Conservation (phyloP, 2,797 vertebrate species). For the Lutjanus argentimaculatus region DNA sequence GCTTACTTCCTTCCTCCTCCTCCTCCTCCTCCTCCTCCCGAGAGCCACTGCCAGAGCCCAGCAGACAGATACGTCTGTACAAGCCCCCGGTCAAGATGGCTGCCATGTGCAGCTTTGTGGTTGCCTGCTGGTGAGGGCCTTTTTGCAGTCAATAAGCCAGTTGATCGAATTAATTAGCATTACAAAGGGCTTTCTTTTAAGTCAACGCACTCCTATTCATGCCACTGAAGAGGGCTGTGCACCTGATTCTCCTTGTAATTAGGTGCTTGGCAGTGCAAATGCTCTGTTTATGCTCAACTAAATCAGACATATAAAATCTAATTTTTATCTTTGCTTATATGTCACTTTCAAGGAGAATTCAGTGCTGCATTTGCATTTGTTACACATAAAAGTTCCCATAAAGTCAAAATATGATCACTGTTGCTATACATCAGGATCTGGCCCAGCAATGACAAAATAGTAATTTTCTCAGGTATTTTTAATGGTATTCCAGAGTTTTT, state of each 20-base stretch:
- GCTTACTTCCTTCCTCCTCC: constrained; percentile 9
- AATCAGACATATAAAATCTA: constrained; percentile 34
- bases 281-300: constrained; percentile 43
- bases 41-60: constrained; percentile 40
- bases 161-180: constrained; percentile 80
- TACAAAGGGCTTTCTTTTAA: constrained; percentile 76
- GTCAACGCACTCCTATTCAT: constrained; percentile 55
- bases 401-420: too few relatives aligned
- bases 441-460: too few relatives aligned
- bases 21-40: constrained; percentile 25
- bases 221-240: constrained; percentile 52
- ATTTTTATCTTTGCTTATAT: constrained; percentile 27
- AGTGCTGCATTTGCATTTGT: not conserved
- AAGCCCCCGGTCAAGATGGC: constrained; percentile 68
- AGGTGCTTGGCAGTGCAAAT: constrained; percentile 73
- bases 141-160: constrained; percentile 81
- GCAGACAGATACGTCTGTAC: constrained; percentile 45
- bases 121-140: constrained; percentile 69
- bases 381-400: constrained; percentile 6
- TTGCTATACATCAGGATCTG: too few relatives aligned
- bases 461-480: too few relatives aligned
- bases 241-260: constrained; percentile 69
- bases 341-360: not conserved
- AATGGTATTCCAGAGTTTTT: too few relatives aligned
- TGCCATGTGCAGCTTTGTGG: constrained; percentile 68